Percentiles rank a stretch among this genome's conserved stretches.
Conservation (phyloP, 2,888 invertebrate species). For the Lasioglossum villosulum region DNA sequence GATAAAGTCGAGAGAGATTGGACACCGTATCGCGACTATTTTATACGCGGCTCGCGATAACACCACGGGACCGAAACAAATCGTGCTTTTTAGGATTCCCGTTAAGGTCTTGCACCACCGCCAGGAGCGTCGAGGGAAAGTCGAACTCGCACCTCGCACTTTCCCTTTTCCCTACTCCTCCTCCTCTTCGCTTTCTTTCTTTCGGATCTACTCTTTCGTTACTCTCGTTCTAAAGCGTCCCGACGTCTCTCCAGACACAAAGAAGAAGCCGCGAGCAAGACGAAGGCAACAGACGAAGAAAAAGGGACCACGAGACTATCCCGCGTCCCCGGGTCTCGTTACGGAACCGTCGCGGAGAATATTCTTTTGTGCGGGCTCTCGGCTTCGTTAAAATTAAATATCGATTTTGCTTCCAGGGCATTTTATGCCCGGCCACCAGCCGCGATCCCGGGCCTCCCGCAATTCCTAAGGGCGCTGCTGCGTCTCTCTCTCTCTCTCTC, state of each 20-base stretch:
- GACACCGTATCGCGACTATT: constrained; percentile 3
- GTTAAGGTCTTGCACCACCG: constrained; percentile 3
- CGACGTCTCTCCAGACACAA: constrained; percentile 48
- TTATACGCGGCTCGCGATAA: background rate
- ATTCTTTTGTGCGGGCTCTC: constrained; percentile 69
- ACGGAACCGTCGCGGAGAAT: constrained; percentile 60
- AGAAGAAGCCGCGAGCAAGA: constrained; percentile 32
- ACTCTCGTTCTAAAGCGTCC: background rate
- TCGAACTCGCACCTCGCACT: background rate
- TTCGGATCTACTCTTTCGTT: background rate
- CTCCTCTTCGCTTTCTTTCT: background rate
- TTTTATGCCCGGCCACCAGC: constrained; percentile 33
- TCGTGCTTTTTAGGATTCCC: constrained; percentile 26
- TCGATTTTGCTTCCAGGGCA: constrained; percentile 74
- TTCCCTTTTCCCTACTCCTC: background rate
- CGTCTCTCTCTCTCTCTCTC: background rate
- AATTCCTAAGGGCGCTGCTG: background rate
- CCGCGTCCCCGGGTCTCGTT: constrained; percentile 53
- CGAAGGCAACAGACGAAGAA: constrained; percentile 3
- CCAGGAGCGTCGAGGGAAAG: constrained; percentile 5
- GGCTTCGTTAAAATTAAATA: constrained; percentile 79
- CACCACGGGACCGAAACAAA: constrained; percentile 21
- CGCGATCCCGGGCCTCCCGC: background rate
- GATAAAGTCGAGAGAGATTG: constrained; percentile 16
- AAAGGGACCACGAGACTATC: constrained; percentile 32